Evolutionary conservation across 2,113 vertebrate genomes (phyloP).

Genomic region (Sapajus apella): DNA sequence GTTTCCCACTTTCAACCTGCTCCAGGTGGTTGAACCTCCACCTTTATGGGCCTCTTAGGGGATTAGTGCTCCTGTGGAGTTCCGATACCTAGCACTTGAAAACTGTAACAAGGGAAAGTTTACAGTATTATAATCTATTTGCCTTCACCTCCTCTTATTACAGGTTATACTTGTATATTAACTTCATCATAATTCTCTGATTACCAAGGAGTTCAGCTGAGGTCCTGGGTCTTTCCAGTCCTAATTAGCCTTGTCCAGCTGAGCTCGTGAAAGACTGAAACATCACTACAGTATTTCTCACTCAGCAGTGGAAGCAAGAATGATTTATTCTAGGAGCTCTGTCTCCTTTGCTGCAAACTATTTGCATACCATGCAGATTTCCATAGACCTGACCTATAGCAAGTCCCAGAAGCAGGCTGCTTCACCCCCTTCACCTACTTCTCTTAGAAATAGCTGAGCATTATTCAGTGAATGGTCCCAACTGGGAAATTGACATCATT

Average conservation of each 20-base stretch:
- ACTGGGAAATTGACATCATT: not conserved
- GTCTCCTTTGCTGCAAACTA: not conserved
- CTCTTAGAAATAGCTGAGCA: not conserved
- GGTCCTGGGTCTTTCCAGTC: conserved; percentile 9
- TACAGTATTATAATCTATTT: conserved; percentile 34
- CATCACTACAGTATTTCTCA: not conserved
- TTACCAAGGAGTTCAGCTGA: conserved; percentile 33
- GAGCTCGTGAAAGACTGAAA: not conserved
- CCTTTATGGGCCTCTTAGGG: not conserved
- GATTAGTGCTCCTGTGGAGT: not conserved
- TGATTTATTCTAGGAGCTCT: not conserved
- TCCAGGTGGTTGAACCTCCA: not conserved
- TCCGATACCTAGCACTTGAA: not conserved
- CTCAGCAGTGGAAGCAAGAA: not conserved
- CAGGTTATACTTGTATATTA: conserved; percentile 53
- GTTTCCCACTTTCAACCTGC: not conserved
- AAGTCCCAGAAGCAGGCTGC: not conserved
- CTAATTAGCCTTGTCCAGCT: conserved; percentile 43
- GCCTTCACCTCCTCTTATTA: conserved; percentile 17
- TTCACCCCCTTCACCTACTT: not conserved
- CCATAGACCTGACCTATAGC: not conserved
- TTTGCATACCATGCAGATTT: not conserved
- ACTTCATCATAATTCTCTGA: conserved; percentile 49
- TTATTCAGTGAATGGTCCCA: not conserved
- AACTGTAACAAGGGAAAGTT: not conserved